Percentiles rank a stretch among this genome's conserved stretches.
Conservation (phyloP, 2,797 vertebrate species). For the Limosa lapponica region DNA sequence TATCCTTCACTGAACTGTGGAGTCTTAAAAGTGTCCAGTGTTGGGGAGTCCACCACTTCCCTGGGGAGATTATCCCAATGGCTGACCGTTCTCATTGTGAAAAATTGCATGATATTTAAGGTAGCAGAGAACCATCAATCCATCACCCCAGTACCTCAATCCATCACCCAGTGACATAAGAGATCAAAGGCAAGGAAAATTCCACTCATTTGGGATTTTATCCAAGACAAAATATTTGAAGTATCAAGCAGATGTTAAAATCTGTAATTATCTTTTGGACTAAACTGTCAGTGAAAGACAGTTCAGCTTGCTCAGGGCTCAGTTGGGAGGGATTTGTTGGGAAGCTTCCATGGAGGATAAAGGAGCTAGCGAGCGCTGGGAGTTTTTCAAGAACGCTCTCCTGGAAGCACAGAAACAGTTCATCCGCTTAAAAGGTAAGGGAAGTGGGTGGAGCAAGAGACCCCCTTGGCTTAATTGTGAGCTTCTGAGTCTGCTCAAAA, state of each 20-base stretch:
- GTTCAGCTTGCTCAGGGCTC: neutral
- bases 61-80: neutral
- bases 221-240: neutral
- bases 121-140: neutral
- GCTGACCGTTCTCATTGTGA: neutral
- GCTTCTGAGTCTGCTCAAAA: neutral
- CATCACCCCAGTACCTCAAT: neutral
- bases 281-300: neutral
- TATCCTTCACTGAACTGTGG: neutral
- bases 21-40: fast-evolving
- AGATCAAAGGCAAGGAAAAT: neutral
- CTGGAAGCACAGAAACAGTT: neutral
- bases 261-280: neutral
- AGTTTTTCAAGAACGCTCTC: neutral
- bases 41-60: neutral
- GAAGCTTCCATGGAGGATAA: neutral
- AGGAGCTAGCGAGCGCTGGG: neutral
- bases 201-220: neutral
- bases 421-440: neutral
- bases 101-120: neutral
- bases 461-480: neutral
- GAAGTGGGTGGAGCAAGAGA: neutral
- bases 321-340: neutral
- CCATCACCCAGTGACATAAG: neutral
- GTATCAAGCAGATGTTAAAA: neutral